These are phyloP conservation scores for Falco novaeseelandiae DNA, from an alignment of 2,797 vertebrate species.

Conservation along the genomic window DNA sequence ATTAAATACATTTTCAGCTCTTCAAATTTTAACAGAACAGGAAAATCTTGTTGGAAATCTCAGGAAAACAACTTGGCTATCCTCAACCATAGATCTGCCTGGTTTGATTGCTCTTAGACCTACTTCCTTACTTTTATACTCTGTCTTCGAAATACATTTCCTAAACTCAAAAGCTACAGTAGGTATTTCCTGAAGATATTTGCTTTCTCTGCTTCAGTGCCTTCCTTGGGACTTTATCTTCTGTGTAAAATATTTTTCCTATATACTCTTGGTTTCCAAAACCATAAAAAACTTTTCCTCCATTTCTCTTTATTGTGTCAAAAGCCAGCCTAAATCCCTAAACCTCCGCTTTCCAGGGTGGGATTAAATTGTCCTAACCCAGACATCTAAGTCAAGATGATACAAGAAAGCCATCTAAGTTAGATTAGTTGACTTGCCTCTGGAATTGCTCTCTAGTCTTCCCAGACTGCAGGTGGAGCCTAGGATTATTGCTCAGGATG, in stretches of 20 bases:
- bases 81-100: background rate
- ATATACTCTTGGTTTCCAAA: background rate
- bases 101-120: background rate
- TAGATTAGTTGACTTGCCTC: background rate
- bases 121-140: background rate
- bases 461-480: background rate
- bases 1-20: background rate
- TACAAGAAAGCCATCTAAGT: background rate
- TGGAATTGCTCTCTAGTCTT: background rate
- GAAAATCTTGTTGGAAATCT: background rate
- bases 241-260: background rate
- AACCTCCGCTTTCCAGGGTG: background rate
- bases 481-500: background rate
- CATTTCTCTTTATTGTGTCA: background rate
- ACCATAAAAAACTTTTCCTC: background rate
- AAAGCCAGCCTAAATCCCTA: background rate
- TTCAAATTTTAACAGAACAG: background rate
- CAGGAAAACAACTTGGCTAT: background rate
- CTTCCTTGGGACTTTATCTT: background rate
- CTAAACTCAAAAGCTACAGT: background rate
- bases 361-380: background rate
- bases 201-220: background rate
- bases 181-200: background rate
- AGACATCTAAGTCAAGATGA: background rate
- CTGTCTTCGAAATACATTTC: background rate